Conservation (phyloP, 2,797 vertebrate species). For the Amphiprion clarkii region DNA sequence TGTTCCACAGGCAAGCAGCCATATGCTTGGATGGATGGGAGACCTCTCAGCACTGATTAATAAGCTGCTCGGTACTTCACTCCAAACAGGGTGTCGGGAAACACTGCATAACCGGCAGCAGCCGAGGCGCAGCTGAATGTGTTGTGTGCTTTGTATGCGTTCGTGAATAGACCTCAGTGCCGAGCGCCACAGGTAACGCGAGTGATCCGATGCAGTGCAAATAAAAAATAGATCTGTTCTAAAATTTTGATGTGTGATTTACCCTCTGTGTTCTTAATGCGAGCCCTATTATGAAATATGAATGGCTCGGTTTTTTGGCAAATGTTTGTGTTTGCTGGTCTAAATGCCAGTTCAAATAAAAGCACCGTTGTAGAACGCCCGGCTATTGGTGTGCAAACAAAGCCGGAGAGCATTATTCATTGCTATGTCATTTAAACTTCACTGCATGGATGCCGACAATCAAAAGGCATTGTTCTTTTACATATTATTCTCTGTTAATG, state of each 20-base stretch:
- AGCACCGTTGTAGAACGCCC: conserved; percentile 45
- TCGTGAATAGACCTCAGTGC: conserved; percentile 55
- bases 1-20: conserved; percentile 76
- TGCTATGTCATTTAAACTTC: conserved; percentile 65
- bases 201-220: conserved; percentile 52
- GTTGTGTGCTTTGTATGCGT: conserved; percentile 48
- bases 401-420: conserved; percentile 76
- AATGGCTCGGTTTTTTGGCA: conserved; percentile 73
- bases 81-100: conserved; percentile 75
- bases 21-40: conserved; percentile 76
- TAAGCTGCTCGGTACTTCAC: conserved; percentile 71
- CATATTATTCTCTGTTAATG: conserved; percentile 72
- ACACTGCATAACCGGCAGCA: conserved; percentile 66
- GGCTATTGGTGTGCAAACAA: conserved; percentile 74
- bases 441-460: conserved; percentile 72
- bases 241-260: conserved; percentile 78
- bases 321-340: conserved; percentile 79
- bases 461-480: conserved; percentile 69
- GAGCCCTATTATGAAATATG: conserved; percentile 77
- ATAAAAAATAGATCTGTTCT: conserved; percentile 62
- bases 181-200: conserved; percentile 56
- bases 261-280: conserved; percentile 65
- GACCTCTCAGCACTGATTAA: conserved; percentile 80
- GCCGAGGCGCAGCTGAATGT: conserved; percentile 39
- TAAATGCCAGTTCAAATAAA: conserved; percentile 79